phyloP scores from a whole-genome alignment of 2,888 invertebrate species.

The Parnassius mnemosyne region DNA sequence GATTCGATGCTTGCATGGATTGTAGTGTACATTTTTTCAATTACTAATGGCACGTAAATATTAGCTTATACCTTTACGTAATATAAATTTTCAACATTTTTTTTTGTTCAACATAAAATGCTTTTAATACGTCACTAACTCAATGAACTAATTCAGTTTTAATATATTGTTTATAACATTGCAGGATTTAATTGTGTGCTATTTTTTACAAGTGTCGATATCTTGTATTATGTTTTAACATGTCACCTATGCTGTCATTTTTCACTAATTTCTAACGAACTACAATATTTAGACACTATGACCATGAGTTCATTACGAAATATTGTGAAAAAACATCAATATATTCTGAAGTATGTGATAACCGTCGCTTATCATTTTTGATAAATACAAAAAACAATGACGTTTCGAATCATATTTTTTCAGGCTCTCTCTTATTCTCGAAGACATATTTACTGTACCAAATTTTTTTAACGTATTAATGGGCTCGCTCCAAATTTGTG shows the following conservation, averaged over 20 bases:
- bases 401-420: slow-evolving; percentile 31
- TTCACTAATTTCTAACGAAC: slow-evolving; percentile 47
- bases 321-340: slow-evolving; percentile 58
- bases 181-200: slow-evolving; percentile 59
- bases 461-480: slow-evolving; percentile 64
- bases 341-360: slow-evolving; percentile 54
- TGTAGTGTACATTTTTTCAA: slow-evolving; percentile 49
- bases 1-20: slow-evolving; percentile 53
- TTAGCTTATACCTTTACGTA: no score
- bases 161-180: slow-evolving; percentile 26
- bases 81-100: no score
- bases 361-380: not conserved
- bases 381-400: no score
- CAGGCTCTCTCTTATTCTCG: slow-evolving; percentile 61
- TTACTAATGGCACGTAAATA: slow-evolving; percentile 53
- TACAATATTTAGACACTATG: slow-evolving; percentile 39
- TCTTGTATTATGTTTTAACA: slow-evolving; percentile 57
- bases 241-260: slow-evolving; percentile 62
- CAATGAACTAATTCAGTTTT: no score
- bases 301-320: slow-evolving; percentile 38
- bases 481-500: slow-evolving; percentile 67
- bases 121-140: no score
- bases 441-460: slow-evolving; percentile 60
- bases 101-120: not conserved
- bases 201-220: slow-evolving; percentile 55